Percentiles rank a stretch among this genome's conserved stretches.
Conservation (phyloP, 2,113 vertebrate genomes). For the Daboia siamensis region DNA sequence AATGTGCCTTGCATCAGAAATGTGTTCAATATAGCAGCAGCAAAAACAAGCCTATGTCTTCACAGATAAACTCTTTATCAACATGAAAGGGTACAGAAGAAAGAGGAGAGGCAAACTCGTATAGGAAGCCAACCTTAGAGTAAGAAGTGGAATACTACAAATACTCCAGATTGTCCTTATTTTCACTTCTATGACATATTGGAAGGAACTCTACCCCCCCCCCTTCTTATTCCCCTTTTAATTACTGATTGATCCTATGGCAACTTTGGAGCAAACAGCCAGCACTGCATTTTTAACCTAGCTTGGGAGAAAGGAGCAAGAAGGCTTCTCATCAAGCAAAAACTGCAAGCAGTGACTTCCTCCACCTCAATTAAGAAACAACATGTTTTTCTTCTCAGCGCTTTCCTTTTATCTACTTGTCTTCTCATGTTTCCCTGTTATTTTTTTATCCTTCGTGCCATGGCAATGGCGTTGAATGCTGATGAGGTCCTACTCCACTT, state of each 20-base stretch:
- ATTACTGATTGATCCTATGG: background rate
- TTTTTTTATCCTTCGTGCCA: conserved; percentile 48
- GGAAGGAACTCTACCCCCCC: background rate
- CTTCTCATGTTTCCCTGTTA: conserved; percentile 60
- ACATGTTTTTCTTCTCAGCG: conserved; percentile 46
- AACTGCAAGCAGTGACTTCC: conserved; percentile 35
- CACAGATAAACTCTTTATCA: background rate
- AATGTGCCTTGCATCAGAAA: background rate
- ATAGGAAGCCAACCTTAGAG: background rate
- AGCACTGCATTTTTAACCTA: conserved; percentile 47
- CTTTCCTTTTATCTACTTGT: conserved; percentile 60
- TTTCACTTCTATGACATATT: background rate
- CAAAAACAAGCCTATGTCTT: background rate
- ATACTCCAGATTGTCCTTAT: background rate
- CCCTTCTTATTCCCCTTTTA: conserved; percentile 30
- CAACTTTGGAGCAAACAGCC: conserved; percentile 21
- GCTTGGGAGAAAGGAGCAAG: conserved; percentile 13
- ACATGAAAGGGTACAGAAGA: background rate
- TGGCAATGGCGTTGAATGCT: conserved; percentile 52
- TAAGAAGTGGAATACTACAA: background rate
- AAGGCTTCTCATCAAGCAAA: conserved; percentile 55
- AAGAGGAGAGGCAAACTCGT: background rate
- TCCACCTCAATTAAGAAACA: conserved; percentile 64
- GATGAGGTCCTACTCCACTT: conserved; percentile 58
- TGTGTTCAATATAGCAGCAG: background rate